Evolutionary conservation across 2,113 vertebrate species (phyloP).

Genomic region (Bucco capensis): DNA sequence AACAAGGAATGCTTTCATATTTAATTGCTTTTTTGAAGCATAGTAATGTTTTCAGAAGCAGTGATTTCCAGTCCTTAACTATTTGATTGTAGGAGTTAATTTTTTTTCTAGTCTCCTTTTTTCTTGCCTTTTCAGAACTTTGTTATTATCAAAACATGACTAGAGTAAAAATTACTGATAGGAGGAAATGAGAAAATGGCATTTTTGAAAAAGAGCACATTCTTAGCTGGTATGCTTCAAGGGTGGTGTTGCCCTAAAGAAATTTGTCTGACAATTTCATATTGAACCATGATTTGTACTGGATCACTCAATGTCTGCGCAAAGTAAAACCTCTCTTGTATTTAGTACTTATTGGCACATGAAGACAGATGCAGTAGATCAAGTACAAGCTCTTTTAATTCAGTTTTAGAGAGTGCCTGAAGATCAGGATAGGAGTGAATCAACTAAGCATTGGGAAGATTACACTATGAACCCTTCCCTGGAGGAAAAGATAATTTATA

Average conservation of each 20-base stretch:
- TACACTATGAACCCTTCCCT: background rate
- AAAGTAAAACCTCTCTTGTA: background rate
- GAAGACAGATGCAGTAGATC: background rate
- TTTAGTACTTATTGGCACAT: background rate
- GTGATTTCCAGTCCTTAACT: background rate
- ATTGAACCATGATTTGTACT: background rate
- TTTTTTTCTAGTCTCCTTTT: background rate
- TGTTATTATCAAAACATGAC: background rate
- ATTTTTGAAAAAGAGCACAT: background rate
- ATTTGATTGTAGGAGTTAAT: background rate
- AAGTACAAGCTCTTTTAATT: background rate
- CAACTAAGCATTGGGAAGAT: background rate
- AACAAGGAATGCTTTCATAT: constrained; percentile 14
- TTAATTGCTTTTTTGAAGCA: constrained; percentile 5
- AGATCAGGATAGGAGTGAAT: background rate
- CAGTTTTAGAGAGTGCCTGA: background rate
- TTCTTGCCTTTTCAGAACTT: background rate
- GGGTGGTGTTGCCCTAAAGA: background rate
- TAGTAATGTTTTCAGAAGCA: background rate
- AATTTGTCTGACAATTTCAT: background rate
- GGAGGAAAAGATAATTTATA: background rate
- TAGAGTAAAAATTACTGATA: background rate
- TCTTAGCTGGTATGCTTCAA: background rate
- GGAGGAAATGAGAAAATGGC: background rate
- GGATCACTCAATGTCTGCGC: background rate